These are phyloP conservation scores for Scolanthus callimorphus DNA, from an alignment of 92 coral and sea anemone species.

Conservation along the genomic window DNA sequence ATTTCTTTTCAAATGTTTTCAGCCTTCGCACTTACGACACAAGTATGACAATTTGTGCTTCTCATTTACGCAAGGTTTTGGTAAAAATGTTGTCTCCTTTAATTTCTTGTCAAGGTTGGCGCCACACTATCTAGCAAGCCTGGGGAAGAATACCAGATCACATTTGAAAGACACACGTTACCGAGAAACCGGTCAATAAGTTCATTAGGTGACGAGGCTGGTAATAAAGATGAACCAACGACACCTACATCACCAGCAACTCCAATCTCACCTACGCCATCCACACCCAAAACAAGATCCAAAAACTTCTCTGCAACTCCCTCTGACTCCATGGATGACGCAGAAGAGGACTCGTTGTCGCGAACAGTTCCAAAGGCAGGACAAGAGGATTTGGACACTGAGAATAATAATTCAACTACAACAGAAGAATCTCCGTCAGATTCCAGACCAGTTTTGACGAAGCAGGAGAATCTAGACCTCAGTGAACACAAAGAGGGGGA, in stretches of 20 bases:
- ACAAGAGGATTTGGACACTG: too few relatives aligned
- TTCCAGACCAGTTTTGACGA: slow-evolving; percentile 8
- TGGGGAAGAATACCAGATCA: slow-evolving; percentile 55
- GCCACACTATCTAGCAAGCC: slow-evolving; percentile 51
- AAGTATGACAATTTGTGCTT: too few relatives aligned
- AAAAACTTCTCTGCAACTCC: not conserved
- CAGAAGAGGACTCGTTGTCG: too few relatives aligned
- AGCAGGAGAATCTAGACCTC: slow-evolving; percentile 11
- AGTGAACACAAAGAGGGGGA: slow-evolving; percentile 17
- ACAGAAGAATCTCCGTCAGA: not conserved
- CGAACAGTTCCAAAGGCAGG: too few relatives aligned
- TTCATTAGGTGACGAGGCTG: slow-evolving; percentile 1
- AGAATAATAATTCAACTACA: too few relatives aligned
- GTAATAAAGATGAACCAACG: slow-evolving; percentile 1
- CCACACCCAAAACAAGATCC: not conserved
- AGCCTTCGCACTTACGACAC: too few relatives aligned
- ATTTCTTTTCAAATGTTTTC: too few relatives aligned
- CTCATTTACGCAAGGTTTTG: too few relatives aligned
- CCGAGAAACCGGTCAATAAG: slow-evolving; percentile 9
- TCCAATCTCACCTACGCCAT: not conserved
- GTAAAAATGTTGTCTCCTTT: too few relatives aligned
- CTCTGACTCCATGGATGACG: not conserved
- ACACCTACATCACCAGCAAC: slow-evolving; percentile 11
- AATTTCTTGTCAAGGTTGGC: slow-evolving; percentile 61
- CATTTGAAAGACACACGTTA: slow-evolving; percentile 54